Evolutionary conservation across 2,888 invertebrate genomes (phyloP).

Genomic region (Blastobasis lacticolella): DNA sequence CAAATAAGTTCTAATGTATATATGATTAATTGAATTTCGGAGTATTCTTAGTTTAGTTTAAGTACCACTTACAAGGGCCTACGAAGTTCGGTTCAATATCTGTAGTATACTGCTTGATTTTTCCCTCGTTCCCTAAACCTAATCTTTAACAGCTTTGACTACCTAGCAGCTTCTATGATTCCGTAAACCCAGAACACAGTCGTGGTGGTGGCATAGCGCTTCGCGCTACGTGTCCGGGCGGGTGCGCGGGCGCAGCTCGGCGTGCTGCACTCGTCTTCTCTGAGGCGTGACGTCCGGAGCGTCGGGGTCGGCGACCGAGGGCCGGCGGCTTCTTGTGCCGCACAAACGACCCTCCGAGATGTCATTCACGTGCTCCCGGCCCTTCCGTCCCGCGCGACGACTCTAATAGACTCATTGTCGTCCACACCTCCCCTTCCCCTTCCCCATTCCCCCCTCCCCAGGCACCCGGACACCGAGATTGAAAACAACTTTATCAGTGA

Average conservation of each 20-base stretch:
- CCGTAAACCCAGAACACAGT: no score
- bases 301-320: slow-evolving; percentile 67
- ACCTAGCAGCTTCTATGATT: neutral
- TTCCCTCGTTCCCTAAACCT: slow-evolving; percentile 8
- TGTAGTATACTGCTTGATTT: neutral
- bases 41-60: no score
- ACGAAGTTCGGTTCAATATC: no score
- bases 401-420: slow-evolving; percentile 12
- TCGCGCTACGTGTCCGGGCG: slow-evolving; percentile 8
- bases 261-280: slow-evolving; percentile 56
- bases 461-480: neutral
- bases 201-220: no score
- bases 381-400: slow-evolving; percentile 20
- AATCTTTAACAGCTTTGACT: slow-evolving; percentile 1
- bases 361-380: slow-evolving; percentile 48
- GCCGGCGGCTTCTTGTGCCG: slow-evolving; percentile 49
- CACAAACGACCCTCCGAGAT: slow-evolving; percentile 58
- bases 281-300: slow-evolving; percentile 60
- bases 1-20: no score
- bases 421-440: slow-evolving; percentile 5
- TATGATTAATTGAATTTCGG: no score
- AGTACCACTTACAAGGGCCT: no score
- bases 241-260: slow-evolving; percentile 20
- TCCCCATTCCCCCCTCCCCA: neutral
- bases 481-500: neutral